Percentiles rank a stretch among this genome's conserved stretches.
These are phyloP conservation scores for Chrysogorgia sp. DNA, from an alignment of 92 coral and sea anemone species.

Conservation along the genomic window DNA sequence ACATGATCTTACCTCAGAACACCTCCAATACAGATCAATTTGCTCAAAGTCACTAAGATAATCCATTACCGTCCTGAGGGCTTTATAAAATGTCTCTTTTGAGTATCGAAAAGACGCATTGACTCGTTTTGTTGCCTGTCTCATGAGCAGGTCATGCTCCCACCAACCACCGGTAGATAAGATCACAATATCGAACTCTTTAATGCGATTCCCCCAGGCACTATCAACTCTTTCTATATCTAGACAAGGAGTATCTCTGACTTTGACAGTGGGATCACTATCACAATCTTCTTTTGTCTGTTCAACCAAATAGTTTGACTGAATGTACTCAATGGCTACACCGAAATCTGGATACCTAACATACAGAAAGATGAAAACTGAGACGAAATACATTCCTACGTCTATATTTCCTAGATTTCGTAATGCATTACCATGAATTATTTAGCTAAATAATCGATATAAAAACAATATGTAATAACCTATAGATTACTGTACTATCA, in stretches of 20 bases:
- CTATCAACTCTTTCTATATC: conserved; percentile 18
- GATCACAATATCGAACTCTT: conserved; percentile 32
- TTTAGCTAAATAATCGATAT: no score
- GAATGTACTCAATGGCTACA: conserved; percentile 29
- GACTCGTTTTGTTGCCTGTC: conserved; percentile 26
- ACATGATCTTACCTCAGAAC: conserved; percentile 40
- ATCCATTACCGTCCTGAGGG: conserved; percentile 37
- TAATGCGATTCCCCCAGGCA: conserved; percentile 19
- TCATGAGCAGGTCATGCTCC: conserved; percentile 47
- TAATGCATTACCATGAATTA: no score
- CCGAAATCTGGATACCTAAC: conserved; percentile 34
- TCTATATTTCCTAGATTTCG: no score
- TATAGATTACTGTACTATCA: no score
- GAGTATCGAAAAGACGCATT: conserved; percentile 7
- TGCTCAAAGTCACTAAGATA: conserved; percentile 18
- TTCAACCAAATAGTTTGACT: conserved; percentile 36
- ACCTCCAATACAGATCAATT: conserved; percentile 27
- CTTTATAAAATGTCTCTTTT: neutral
- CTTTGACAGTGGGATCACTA: conserved; percentile 23
- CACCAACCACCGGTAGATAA: conserved; percentile 50
- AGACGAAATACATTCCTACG: no score
- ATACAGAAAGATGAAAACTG: neutral
- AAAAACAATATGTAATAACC: no score
- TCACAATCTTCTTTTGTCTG: conserved; percentile 19
- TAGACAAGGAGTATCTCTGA: conserved; percentile 8